phyloP scores from a whole-genome alignment of 2,888 invertebrate genomes.

The Orchesella flavescens region DNA sequence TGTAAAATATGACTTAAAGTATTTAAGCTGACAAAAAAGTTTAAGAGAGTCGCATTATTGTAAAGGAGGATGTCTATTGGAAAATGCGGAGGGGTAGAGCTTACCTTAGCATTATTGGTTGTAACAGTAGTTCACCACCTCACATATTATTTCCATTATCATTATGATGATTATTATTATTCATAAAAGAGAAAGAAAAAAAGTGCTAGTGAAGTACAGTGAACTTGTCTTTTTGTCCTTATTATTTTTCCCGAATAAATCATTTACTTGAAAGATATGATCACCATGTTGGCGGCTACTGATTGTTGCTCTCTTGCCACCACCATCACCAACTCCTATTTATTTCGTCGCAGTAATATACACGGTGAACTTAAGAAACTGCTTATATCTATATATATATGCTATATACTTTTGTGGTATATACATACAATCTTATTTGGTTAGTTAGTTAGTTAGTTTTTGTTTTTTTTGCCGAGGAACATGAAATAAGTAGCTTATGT shows the following conservation, averaged over 20 bases:
- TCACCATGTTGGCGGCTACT: slow-evolving; percentile 44
- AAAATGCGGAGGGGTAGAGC: neutral
- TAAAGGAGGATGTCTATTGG: neutral
- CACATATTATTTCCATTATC: neutral
- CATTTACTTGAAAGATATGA: slow-evolving; percentile 70
- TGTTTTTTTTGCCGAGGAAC: neutral
- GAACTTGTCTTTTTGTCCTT: slow-evolving; percentile 70
- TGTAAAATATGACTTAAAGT: neutral
- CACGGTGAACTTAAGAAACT: too few species aligned
- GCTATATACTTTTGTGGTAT: too few species aligned
- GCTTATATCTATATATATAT: too few species aligned
- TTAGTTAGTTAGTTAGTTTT: too few species aligned
- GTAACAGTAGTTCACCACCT: slow-evolving; percentile 19
- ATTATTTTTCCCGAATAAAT: slow-evolving; percentile 69
- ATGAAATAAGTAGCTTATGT: neutral
- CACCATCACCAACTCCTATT: neutral
- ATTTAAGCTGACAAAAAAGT: neutral
- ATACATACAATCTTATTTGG: too few species aligned
- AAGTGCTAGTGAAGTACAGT: slow-evolving; percentile 66
- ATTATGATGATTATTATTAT: slow-evolving; percentile 2
- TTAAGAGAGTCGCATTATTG: too few species aligned
- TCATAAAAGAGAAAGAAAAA: neutral
- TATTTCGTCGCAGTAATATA: too few species aligned
- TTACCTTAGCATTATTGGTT: neutral
- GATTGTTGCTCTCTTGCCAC: slow-evolving; percentile 42